Evolutionary conservation across 2,888 invertebrate genomes (phyloP).

Genomic region (Polydrusus tereticollis): DNA sequence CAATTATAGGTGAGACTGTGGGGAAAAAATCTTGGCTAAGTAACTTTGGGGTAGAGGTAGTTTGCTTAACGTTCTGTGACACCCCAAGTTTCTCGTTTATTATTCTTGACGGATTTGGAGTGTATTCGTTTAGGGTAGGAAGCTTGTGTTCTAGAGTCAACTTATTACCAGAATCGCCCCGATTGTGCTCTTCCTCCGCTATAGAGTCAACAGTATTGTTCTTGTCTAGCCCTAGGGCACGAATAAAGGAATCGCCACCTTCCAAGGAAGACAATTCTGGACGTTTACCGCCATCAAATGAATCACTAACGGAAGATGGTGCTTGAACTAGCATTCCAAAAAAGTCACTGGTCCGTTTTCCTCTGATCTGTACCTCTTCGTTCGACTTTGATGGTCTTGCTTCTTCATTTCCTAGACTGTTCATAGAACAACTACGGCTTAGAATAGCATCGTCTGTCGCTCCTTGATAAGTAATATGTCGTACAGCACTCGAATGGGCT

Average conservation of each 20-base stretch:
- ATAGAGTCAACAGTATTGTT: conserved; percentile 41
- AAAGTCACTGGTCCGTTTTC: conserved; percentile 50
- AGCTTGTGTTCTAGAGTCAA: conserved; percentile 2
- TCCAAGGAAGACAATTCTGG: conserved; percentile 24
- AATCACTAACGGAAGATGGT: conserved; percentile 30
- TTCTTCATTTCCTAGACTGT: conserved; percentile 31
- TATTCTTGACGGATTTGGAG: conserved; percentile 33
- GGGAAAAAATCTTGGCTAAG: conserved; percentile 17
- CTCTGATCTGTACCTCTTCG: conserved; percentile 21
- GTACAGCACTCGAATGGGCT: conserved; percentile 70
- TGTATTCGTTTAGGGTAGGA: conserved; percentile 27
- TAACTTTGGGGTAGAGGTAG: conserved; percentile 52
- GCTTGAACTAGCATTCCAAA: conserved; percentile 50
- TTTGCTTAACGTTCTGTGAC: conserved; percentile 42
- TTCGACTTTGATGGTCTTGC: conserved; percentile 1
- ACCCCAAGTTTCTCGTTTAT: conserved; percentile 30
- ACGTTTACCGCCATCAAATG: conserved; percentile 24
- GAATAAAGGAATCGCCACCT: conserved; percentile 59
- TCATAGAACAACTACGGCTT: conserved; percentile 17
- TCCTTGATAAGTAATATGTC: conserved; percentile 68
- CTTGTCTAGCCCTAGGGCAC: conserved; percentile 57
- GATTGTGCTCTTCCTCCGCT: conserved; percentile 30
- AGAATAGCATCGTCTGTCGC: background rate
- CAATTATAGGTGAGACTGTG: conserved; percentile 46
- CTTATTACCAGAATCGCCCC: background rate